Percentiles rank a stretch among this genome's conserved stretches.
Conservation (phyloP, 2,113 vertebrate genomes). For the Neodontobutis hainanensis region DNA sequence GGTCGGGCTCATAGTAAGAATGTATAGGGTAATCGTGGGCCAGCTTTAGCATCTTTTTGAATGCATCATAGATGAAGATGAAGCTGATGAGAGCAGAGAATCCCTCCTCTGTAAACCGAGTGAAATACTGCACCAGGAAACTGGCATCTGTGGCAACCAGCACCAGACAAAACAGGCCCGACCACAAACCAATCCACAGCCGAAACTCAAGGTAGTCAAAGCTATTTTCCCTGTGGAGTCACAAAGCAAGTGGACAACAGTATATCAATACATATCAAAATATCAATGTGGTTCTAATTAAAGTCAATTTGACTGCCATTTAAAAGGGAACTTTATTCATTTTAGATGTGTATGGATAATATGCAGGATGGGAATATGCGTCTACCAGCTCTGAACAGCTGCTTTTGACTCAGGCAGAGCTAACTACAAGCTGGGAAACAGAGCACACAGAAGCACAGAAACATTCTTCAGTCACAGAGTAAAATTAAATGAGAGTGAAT, state of each 20-base stretch:
- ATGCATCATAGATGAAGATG: constrained; percentile 98
- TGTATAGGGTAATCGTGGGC: constrained; percentile 91
- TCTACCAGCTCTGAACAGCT: constrained; percentile 29
- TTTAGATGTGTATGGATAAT: background rate
- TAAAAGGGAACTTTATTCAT: too few species aligned
- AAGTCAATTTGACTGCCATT: too few species aligned
- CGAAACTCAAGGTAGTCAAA: constrained; percentile 98
- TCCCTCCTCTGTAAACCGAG: constrained; percentile 96
- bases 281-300: background rate
- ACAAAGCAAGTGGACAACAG: background rate
- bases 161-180: constrained; percentile 87
- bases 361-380: background rate
- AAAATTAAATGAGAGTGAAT: constrained; percentile 76
- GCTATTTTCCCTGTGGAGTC: constrained; percentile 83
- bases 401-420: constrained; percentile 1
- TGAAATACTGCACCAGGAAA: constrained; percentile 97
- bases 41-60: constrained; percentile 98
- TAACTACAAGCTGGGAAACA: constrained; percentile 25
- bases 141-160: constrained; percentile 94
- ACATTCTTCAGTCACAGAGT: constrained; percentile 40
- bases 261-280: background rate
- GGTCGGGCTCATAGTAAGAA: constrained; percentile 77
- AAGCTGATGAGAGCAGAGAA: constrained; percentile 97
- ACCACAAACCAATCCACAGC: constrained; percentile 98
- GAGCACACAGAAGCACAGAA: constrained; percentile 8